phyloP scores from a whole-genome alignment of 2,797 vertebrate species.

The Parambassis ranga region DNA sequence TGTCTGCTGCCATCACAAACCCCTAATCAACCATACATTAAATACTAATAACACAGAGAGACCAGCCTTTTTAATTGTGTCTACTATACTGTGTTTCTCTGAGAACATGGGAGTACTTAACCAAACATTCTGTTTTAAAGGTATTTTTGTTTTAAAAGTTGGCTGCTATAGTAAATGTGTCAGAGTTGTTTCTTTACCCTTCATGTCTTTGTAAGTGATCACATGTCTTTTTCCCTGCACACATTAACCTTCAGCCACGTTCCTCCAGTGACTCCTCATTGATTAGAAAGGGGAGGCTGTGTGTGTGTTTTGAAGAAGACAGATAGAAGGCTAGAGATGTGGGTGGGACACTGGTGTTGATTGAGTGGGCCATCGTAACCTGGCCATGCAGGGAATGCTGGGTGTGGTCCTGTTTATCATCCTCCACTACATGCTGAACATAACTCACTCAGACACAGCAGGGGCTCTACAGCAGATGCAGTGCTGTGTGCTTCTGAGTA shows the following conservation, averaged over 20 bases:
- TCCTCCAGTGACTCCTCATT: slow-evolving; percentile 57
- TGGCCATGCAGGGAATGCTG: slow-evolving; percentile 35
- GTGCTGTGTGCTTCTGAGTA: slow-evolving; percentile 5
- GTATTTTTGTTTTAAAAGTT: neutral
- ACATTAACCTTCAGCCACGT: slow-evolving; percentile 74
- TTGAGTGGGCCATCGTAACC: slow-evolving; percentile 49
- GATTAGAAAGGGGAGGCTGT: slow-evolving; percentile 50
- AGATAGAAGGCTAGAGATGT: slow-evolving; percentile 24
- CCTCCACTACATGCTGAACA: slow-evolving; percentile 5
- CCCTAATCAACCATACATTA: neutral
- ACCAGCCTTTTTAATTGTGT: neutral
- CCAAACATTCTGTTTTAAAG: neutral
- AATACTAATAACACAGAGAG: neutral
- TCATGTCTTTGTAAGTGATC: slow-evolving; percentile 20
- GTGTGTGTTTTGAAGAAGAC: slow-evolving; percentile 30
- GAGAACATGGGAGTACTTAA: neutral
- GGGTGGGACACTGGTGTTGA: slow-evolving; percentile 50
- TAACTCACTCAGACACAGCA: slow-evolving; percentile 45
- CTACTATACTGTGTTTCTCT: neutral
- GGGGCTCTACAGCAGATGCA: slow-evolving; percentile 18
- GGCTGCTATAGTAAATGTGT: neutral
- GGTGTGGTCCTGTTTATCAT: slow-evolving; percentile 56
- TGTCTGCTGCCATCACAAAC: neutral
- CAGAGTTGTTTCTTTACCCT: neutral
- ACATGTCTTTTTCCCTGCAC: slow-evolving; percentile 35